Base-by-base conservation (phyloP, 2,113 vertebrate genomes). In the Nettapus auritus region DNA sequence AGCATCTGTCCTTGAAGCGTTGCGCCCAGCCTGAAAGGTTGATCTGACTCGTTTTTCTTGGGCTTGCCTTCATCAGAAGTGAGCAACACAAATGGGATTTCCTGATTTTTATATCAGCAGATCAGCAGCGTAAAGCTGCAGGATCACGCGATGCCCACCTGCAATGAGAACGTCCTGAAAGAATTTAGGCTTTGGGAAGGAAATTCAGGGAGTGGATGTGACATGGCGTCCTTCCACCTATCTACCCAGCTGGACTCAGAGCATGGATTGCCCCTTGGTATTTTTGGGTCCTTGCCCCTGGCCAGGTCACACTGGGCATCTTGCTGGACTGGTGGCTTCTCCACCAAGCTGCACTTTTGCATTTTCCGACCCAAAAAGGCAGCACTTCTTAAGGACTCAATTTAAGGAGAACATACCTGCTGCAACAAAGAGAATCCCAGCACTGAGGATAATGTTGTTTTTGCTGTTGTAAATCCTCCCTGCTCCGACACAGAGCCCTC, bases 381-480 rank as follows among this genome's bases (percentile, higher is more conserved):
- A 59, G 38, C 11, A 4, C 40, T 70, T 31, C 62, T 66, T 12
- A 76, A 78, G 53, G 44, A 59, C 63, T 82, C 70, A 23, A 17
- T 80, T 86, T 69, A 46, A 80, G 36, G 42, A 74, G 46, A 80
- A 93, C 98, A 3, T 97, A 99, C 99, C 99, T 98, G 99, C 99
- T n/a, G 99, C 99, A 77, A 99, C 99, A 9, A 99, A 99, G 95
- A 99, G 98, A 90, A 99, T 99, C 83, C 99, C 99, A 1, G 99
- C 99, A 0, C 99, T 99, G 93, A 99, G 99, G 82, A 99, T 98
- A 64, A 99, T 99, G 97, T 98, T 99, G 98, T 99, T 99, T 93
- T 98, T 98, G 97, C 98, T 98, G 98, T 97, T 99, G 98, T 99
- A 99, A 97, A 99, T 98, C 83, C 99, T 98, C 46, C 99, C 99